Percentiles rank a stretch among this genome's conserved stretches.
Conservation (phyloP, 2,797 vertebrate genomes). For the Bradypodion pumilum region DNA sequence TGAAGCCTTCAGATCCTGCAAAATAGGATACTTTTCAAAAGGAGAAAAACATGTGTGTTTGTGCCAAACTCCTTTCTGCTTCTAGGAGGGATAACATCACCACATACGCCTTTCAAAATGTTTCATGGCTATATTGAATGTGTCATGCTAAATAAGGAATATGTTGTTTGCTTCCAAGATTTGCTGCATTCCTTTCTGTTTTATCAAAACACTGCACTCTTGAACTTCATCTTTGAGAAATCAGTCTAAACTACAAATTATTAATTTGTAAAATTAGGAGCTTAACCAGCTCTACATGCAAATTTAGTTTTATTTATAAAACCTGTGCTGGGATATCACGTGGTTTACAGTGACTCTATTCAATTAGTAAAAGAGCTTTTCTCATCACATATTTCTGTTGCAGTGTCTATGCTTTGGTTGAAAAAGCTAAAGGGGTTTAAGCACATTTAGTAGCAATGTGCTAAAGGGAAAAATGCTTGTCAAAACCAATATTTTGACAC, state of each 20-base stretch:
- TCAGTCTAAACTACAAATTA: conserved; percentile 52
- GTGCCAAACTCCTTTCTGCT: conserved; percentile 56
- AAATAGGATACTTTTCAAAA: conserved; percentile 37
- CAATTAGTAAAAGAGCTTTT: conserved; percentile 71
- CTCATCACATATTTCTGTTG: conserved; percentile 63
- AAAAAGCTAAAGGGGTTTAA: conserved; percentile 56
- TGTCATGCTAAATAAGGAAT: conserved; percentile 46
- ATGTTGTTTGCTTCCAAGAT: conserved; percentile 49
- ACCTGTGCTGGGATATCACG: conserved; percentile 59
- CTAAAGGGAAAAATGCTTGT: conserved; percentile 54
- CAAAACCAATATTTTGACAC: conserved; percentile 56
- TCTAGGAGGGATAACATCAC: conserved; percentile 31
- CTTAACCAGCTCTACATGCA: conserved; percentile 64
- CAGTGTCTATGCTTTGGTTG: conserved; percentile 53
- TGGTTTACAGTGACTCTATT: conserved; percentile 62
- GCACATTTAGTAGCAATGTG: conserved; percentile 51
- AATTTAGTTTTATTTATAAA: conserved; percentile 69
- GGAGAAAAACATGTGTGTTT: conserved; percentile 37
- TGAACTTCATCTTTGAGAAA: conserved; percentile 42
- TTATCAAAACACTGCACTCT: conserved; percentile 52
- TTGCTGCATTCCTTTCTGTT: conserved; percentile 48
- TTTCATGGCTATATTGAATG: conserved; percentile 52
- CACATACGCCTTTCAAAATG: conserved; percentile 51
- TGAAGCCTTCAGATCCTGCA: conserved; percentile 37
- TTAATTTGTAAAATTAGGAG: conserved; percentile 57